These are phyloP conservation scores for Hippasteria phrygiana DNA, from an alignment of 53 echinoderm and acorn worm genomes.

Conservation along the genomic window DNA sequence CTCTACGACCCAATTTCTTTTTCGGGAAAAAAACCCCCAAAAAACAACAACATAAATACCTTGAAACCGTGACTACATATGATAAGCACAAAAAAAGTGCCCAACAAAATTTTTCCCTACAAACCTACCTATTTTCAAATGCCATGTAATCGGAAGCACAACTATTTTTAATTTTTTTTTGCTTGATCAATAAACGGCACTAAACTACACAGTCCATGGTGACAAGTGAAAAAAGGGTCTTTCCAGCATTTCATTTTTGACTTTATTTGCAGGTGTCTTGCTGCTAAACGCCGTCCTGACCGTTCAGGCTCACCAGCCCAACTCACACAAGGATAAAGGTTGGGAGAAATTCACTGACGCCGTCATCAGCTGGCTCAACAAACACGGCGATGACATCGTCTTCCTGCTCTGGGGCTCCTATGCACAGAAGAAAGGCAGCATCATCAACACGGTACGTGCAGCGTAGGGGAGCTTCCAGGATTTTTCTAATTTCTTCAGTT, in stretches of 20 bases:
- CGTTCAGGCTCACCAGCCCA: constrained; percentile 86
- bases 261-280: constrained; percentile 77
- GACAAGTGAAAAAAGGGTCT: not conserved
- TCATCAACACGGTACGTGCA: constrained; percentile 83
- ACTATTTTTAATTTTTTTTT: too few species aligned
- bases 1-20: too few species aligned
- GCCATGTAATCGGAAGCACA: too few species aligned
- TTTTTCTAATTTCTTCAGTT: constrained; percentile 5
- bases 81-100: too few species aligned
- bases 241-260: not conserved
- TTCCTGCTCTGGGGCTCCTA: constrained; percentile 96
- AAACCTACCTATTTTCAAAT: too few species aligned
- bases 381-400: constrained; percentile 76
- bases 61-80: too few species aligned
- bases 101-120: too few species aligned
- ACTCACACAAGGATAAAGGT: constrained; percentile 96
- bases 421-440: constrained; percentile 94
- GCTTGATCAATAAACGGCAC: too few species aligned
- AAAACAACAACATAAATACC: too few species aligned
- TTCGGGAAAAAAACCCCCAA: too few species aligned
- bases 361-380: constrained; percentile 90
- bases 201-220: too few species aligned
- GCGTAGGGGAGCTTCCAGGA: not conserved
- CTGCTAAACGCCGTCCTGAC: constrained; percentile 93
- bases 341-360: constrained; percentile 95